phyloP scores from a whole-genome alignment of 2,113 vertebrate genomes.

The Ammodytes marinus region DNA sequence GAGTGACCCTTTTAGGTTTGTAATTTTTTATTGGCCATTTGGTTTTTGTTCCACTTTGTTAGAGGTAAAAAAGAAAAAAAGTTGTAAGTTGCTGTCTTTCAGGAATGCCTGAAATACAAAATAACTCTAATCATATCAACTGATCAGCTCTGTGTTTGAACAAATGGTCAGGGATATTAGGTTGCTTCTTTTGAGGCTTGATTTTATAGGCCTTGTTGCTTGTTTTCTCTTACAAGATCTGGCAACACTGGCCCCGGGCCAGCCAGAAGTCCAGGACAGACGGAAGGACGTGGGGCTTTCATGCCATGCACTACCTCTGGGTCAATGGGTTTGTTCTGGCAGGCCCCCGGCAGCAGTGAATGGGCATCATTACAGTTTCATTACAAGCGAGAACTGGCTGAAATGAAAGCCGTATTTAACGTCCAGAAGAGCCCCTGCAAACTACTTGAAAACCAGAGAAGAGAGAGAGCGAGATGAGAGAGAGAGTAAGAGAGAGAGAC shows the following conservation, averaged over 20 bases:
- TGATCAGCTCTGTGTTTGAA: too few species aligned
- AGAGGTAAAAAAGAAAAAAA: too few species aligned
- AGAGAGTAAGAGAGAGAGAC: neutral
- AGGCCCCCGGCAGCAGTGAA: constrained; percentile 42
- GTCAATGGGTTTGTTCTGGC: constrained; percentile 77
- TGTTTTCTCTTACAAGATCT: too few species aligned
- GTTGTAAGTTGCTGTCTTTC: too few species aligned
- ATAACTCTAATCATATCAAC: too few species aligned
- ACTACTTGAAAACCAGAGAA: constrained; percentile 34
- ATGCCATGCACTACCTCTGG: constrained; percentile 53
- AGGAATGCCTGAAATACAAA: too few species aligned
- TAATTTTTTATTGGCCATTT: too few species aligned
- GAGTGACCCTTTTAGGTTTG: too few species aligned
- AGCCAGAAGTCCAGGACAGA: constrained; percentile 43
- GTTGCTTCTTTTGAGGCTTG: too few species aligned
- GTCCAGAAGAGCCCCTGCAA: constrained; percentile 48
- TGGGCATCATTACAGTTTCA: constrained; percentile 74
- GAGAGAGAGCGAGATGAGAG: neutral
- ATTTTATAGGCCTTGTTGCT: too few species aligned
- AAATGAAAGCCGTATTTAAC: constrained; percentile 64
- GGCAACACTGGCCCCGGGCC: neutral
- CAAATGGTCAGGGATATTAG: too few species aligned
- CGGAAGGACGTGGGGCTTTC: constrained; percentile 32
- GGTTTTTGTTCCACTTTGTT: too few species aligned
- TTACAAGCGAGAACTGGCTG: constrained; percentile 55